Evolutionary conservation across 2,888 invertebrate species (phyloP), one percentile per base, ranked within the genome.

Genomic region (Prenolepis imparis): DNA sequence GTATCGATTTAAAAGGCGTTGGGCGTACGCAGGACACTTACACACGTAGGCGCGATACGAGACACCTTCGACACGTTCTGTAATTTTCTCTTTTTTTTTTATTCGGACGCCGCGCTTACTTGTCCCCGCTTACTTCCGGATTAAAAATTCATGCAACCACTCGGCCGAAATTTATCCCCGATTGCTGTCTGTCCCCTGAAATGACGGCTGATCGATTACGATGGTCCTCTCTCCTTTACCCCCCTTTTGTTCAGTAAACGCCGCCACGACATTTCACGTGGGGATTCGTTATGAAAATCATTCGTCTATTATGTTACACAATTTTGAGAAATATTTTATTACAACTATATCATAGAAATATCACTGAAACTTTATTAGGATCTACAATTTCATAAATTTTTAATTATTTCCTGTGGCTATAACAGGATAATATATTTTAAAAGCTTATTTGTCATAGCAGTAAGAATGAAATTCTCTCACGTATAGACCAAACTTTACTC

Each of bases 1-100:
- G 91, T 91, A 92, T 91, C 91, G 89, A 86, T 91, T 92, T 90
- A 88, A 92, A 92, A 92, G 88, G 88, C 87, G 52, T 52, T 48
- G 88, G 90, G 90, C 89, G 90, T 88, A 78, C 84, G 86, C 82
- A 3, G 28, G 86, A 84, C 85, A 82, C 85, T 85, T 84, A 55
- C 80, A 48, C 2, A 52, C 3, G 3, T 8, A 48, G 18, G 48
- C 52, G 18, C 8, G n/a, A n/a, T 52, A 52, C 52, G n/a, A 52
- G 52, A n/a, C 48, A 52, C n/a, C 48, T 52, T 52, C n/a, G 48
- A 52, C 52, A 52, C 52, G 18, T 52, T 52, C 2, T 2, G 8
- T n/a, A 52, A 52, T 63, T 48, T n/a, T 11, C 6, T 11, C 39
- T 52, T n/a, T 48, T 48, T 44, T n/a, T 48, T 48, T 44, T n/a